phyloP scores from a whole-genome alignment of 2,888 invertebrate genomes.

The Hypomecis punctinalis region DNA sequence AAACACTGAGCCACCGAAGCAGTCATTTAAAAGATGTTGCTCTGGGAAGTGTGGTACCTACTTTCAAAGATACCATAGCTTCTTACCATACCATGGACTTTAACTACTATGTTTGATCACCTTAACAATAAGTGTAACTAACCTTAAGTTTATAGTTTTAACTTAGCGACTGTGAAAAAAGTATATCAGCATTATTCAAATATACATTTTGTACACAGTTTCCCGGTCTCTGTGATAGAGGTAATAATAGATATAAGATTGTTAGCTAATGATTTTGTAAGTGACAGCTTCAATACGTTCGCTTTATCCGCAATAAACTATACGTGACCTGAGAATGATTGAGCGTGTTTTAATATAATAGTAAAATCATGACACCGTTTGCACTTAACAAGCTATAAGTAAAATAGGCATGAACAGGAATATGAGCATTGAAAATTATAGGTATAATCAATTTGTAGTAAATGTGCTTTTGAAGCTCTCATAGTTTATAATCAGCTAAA shows the following conservation, averaged over 20 bases:
- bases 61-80: no score
- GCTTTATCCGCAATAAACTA: conserved; percentile 15
- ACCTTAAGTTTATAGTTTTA: no score
- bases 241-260: conserved; percentile 9
- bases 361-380: conserved; percentile 32
- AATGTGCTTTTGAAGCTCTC: conserved; percentile 39
- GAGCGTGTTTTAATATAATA: conserved; percentile 24
- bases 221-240: background rate
- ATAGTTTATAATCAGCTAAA: conserved; percentile 68
- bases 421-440: conserved; percentile 17
- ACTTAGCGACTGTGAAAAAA: no score
- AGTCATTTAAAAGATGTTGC: no score
- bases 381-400: conserved; percentile 11
- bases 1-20: no score
- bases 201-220: no score
- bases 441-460: conserved; percentile 33
- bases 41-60: no score
- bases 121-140: no score
- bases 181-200: no score
- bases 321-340: conserved; percentile 18
- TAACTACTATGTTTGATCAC: no score
- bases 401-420: conserved; percentile 23
- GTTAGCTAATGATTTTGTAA: conserved; percentile 16
- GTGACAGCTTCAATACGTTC: conserved; percentile 17
- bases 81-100: no score